Conservation (phyloP, 2,797 vertebrate species). For the Chiroxiphia lanceolata region DNA sequence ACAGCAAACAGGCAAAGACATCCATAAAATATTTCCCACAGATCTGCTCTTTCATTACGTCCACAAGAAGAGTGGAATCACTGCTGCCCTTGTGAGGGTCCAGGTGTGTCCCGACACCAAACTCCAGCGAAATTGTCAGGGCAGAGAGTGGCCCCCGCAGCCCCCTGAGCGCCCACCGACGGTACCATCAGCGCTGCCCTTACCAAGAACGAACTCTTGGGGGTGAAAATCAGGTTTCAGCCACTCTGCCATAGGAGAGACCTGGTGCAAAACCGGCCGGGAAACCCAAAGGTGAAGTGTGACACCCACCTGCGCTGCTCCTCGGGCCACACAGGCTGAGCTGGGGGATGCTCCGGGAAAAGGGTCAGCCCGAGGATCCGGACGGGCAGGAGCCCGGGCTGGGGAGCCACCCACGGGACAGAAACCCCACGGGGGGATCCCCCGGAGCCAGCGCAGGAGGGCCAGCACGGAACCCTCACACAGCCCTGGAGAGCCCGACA, state of each 20-base stretch:
- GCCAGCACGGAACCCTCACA: not conserved
- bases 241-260: not conserved
- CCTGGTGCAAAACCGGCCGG: too few species aligned
- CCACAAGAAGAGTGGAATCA: not conserved
- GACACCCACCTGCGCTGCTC: not conserved
- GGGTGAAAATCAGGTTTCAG: not conserved
- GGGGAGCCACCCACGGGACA: not conserved
- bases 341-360: rapidly evolving
- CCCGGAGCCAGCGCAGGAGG: not conserved
- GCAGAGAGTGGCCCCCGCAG: not conserved
- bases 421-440: too few species aligned
- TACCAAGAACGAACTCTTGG: rapidly evolving
- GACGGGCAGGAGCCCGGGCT: not conserved
- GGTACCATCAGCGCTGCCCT: rapidly evolving
- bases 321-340: not conserved
- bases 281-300: not conserved
- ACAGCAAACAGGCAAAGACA: not conserved
- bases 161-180: not conserved
- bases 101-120: rapidly evolving
- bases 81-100: not conserved
- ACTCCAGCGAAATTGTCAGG: rapidly evolving
- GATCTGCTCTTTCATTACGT: not conserved
- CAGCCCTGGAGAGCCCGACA: not conserved
- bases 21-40: not conserved
- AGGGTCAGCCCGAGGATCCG: rapidly evolving